Conservation (phyloP, 2,113 vertebrate genomes). For the Dipodomys ordii region DNA sequence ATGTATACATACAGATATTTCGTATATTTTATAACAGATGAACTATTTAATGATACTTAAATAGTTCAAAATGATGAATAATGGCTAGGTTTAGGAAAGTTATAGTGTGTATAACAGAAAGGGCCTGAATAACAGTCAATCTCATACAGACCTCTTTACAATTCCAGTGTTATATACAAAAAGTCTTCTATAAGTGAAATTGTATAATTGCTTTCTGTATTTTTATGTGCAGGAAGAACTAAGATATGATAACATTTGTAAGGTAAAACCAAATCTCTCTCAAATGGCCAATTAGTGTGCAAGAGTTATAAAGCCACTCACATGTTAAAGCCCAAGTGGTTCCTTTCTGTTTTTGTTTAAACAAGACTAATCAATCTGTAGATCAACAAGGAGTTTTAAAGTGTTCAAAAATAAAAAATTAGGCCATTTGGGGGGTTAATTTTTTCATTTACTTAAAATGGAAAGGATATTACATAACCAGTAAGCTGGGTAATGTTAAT, state of each 20-base stretch:
- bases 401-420: constrained; percentile 19
- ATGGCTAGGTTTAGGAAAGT: constrained; percentile 30
- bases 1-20: not conserved
- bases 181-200: constrained; percentile 31
- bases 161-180: not conserved
- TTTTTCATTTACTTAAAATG: constrained; percentile 53
- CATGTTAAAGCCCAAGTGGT: constrained; percentile 1
- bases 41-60: constrained; percentile 18
- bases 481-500: not conserved
- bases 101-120: constrained; percentile 16
- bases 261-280: constrained; percentile 18
- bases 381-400: constrained; percentile 45
- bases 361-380: constrained; percentile 12
- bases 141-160: not conserved
- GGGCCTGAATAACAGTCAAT: not conserved
- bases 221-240: constrained; percentile 44
- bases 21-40: not conserved
- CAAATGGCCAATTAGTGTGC: not conserved
- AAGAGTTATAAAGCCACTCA: constrained; percentile 32
- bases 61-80: constrained; percentile 52
- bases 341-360: constrained; percentile 62
- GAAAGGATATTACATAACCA: constrained; percentile 14
- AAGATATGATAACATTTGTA: not conserved
- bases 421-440: not conserved
- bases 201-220: not conserved